Evolutionary conservation across 2,888 invertebrate species (phyloP), one percentile per base, ranked within the genome.

Genomic region (Pseudococcus longispinus): DNA sequence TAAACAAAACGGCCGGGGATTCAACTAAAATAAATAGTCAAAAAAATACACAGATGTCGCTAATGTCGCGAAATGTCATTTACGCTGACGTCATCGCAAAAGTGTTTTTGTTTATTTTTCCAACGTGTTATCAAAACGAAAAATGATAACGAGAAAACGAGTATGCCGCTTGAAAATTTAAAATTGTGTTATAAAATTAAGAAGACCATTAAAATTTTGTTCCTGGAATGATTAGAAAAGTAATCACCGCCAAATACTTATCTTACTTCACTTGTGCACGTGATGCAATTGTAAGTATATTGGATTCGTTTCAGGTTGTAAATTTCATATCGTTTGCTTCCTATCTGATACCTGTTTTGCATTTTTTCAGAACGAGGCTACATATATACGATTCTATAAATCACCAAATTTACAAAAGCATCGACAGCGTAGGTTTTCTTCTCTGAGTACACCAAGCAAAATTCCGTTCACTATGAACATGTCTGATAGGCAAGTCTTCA

Each of bases 401-500:
- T 70, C 5, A 1, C 6, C 18, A 29, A 13, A 18, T 26, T 32
- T 70, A 15, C 29, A 29, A 15, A 65, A 55, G n/a, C 6, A 51
- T 51, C 51, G 2, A 23, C 23, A 26, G 6, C 70, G 3, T 29
- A 1, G 2, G 60, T 60, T 23, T 60, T 60, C 60, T 32, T 74
- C 74, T 18, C n/a, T 29, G 42, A 92, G 87, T 91, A 95, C 90
- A 3, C 6, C 42, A 11, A 42, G 8, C 0, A 70, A 5, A 70
- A 18, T 9, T 29, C 95, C 96, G 1, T 91, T 94, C 6, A 94
- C 95, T 18, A 93, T 92, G 89, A 95, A 94, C 37, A 37, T 37
- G 5, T 37, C 37, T 37, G 90, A 91, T 97, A 29, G 93, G 96
- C 88, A 92, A 93, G 94, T 96, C 90, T 96, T 97, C 89, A 93